Evolutionary conservation across 1,140 invertebrate species (phyloP).

Genomic region (Trichonephila clavata): DNA sequence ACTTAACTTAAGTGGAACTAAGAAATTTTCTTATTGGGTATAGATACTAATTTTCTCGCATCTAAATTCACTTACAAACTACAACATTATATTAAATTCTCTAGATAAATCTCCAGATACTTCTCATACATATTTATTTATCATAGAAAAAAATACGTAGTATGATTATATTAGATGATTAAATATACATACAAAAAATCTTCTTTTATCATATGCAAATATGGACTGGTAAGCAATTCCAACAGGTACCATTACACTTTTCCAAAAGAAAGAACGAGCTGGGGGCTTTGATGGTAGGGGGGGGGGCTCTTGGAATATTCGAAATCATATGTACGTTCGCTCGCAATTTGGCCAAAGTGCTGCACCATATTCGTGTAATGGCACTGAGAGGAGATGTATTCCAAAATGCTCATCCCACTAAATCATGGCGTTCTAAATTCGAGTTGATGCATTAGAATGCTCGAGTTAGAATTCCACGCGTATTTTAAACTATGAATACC

Average conservation of each 20-base stretch:
- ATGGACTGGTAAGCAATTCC: not conserved
- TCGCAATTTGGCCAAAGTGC: constrained; percentile 1
- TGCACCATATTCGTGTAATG: not conserved
- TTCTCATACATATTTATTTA: too few species aligned
- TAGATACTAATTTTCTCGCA: too few species aligned
- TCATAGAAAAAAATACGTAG: too few species aligned
- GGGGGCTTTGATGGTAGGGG: too few species aligned
- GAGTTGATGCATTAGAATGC: constrained; percentile 40
- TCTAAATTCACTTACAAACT: too few species aligned
- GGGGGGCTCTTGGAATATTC: not conserved
- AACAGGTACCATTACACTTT: not conserved
- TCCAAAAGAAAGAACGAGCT: not conserved
- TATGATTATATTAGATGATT: too few species aligned
- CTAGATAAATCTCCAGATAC: too few species aligned
- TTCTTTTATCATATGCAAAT: not conserved
- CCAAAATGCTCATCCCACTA: not conserved
- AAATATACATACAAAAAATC: not conserved
- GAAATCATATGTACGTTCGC: not conserved
- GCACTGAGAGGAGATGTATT: not conserved
- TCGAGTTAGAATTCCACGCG: constrained; percentile 2
- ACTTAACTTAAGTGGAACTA: too few species aligned
- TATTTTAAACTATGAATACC: constrained; percentile 51
- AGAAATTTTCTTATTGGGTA: too few species aligned
- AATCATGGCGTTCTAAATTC: constrained; percentile 20
- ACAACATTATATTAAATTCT: too few species aligned